These are phyloP conservation scores for Rhinichthys klamathensis DNA, from an alignment of 2,113 vertebrate genomes.

Conservation along the genomic window DNA sequence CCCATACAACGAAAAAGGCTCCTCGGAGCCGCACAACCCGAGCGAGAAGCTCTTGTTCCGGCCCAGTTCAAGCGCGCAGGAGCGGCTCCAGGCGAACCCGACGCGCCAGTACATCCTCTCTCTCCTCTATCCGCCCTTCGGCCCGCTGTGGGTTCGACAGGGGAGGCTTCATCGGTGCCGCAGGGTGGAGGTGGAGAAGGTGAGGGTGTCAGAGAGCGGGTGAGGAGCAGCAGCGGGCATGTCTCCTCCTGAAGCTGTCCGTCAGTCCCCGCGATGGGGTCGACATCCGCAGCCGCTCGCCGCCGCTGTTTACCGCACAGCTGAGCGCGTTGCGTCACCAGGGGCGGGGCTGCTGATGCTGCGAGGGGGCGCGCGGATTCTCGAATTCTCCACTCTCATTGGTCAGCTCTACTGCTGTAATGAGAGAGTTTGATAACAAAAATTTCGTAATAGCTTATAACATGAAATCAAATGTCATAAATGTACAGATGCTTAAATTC, in stretches of 20 bases:
- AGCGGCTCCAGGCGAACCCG: conserved; percentile 88
- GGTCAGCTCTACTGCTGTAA: not conserved
- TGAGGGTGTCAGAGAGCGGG: not conserved
- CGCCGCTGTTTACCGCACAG: conserved; percentile 52
- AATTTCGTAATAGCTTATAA: not conserved
- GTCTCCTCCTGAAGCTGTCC: conserved; percentile 65
- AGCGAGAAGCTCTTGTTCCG: conserved; percentile 87
- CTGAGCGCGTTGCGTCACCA: conserved; percentile 31
- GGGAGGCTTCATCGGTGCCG: conserved; percentile 71
- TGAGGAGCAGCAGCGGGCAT: conserved; percentile 52
- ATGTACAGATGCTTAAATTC: not conserved
- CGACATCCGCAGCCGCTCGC: conserved; percentile 71
- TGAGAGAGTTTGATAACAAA: not conserved
- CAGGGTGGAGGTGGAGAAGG: conserved; percentile 31
- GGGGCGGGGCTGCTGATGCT: conserved; percentile 21
- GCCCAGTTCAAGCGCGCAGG: conserved; percentile 90
- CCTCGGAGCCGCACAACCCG: conserved; percentile 85
- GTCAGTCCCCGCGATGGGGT: conserved; percentile 59
- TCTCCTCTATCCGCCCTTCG: conserved; percentile 75
- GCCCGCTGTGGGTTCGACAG: conserved; percentile 70
- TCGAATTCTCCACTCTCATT: not conserved
- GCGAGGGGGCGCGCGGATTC: not conserved
- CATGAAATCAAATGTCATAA: not conserved
- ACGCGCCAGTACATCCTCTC: conserved; percentile 94
- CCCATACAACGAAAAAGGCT: conserved; percentile 88